Evolutionary conservation across 2,888 invertebrate genomes (phyloP).

Genomic region (Sinelater perroti): DNA sequence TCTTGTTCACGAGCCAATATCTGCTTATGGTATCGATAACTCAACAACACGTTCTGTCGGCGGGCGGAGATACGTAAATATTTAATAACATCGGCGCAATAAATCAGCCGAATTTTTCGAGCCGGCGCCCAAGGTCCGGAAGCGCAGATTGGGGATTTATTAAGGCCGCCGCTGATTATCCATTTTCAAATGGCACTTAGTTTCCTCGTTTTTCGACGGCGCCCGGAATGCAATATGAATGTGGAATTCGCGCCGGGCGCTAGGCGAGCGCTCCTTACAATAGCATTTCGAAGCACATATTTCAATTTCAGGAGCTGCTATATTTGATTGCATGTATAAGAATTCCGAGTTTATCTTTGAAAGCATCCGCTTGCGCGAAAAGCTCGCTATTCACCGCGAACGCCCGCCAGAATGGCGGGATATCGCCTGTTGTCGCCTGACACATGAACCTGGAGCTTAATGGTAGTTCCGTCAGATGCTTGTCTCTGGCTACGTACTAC

Average conservation of each 20-base stretch:
- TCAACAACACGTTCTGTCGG: too few relatives aligned
- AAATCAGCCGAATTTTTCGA: too few relatives aligned
- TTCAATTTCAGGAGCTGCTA: constrained; percentile 54
- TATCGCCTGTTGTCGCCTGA: constrained; percentile 40
- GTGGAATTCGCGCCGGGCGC: constrained; percentile 29
- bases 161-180: constrained; percentile 14
- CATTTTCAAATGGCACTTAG: constrained; percentile 22
- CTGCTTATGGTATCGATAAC: too few relatives aligned
- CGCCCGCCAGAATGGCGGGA: constrained; percentile 37
- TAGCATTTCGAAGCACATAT: constrained; percentile 48
- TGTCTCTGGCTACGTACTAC: too few relatives aligned
- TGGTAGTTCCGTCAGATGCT: too few relatives aligned
- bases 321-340: constrained; percentile 53
- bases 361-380: constrained; percentile 50
- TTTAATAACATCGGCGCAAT: too few relatives aligned
- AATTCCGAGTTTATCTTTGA: constrained; percentile 52
- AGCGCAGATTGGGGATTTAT: too few relatives aligned
- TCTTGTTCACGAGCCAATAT: too few relatives aligned
- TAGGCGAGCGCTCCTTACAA: constrained; percentile 36
- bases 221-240: constrained; percentile 27
- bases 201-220: constrained; percentile 5
- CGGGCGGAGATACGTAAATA: too few relatives aligned
- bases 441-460: too few relatives aligned
- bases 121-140: too few relatives aligned
- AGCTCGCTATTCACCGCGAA: constrained; percentile 46